Conservation (phyloP, 2,113 vertebrate species). For the Lynx canadensis region DNA sequence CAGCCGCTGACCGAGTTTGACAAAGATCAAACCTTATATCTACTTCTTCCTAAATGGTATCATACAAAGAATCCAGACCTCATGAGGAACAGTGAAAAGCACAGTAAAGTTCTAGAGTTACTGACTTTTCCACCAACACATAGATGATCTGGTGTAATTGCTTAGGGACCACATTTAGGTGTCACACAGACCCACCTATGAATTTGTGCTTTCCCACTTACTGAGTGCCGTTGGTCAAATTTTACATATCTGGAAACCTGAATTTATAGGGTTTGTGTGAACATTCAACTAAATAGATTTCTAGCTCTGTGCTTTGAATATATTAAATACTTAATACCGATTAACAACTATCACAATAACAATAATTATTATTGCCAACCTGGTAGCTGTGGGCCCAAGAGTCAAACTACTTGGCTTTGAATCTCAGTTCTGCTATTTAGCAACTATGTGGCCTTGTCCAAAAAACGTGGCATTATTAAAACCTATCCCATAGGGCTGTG, state of each 20-base stretch:
- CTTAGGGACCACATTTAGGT: not conserved
- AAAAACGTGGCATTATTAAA: not conserved
- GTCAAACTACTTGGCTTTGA: not conserved
- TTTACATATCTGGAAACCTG: not conserved
- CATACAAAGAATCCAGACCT: not conserved
- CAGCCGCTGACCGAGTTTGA: conserved; percentile 1
- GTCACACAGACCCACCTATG: not conserved
- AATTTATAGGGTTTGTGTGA: not conserved
- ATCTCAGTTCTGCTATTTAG: not conserved
- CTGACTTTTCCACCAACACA: not conserved
- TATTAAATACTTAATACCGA: not conserved
- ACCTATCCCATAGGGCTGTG: not conserved
- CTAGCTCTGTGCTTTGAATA: not conserved
- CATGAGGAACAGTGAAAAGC: not conserved
- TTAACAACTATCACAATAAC: not conserved
- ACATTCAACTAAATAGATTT: not conserved
- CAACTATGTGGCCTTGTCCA: not conserved
- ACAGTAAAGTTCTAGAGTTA: not conserved
- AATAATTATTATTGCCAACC: not conserved
- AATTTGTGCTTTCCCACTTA: not conserved
- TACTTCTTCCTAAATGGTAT: not conserved
- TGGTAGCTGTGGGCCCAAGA: not conserved
- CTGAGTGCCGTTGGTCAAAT: not conserved
- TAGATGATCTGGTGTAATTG: not conserved
- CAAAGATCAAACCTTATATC: not conserved